A percentile compares a stretch with the other conserved stretches of the same genome.
phyloP scores from a whole-genome alignment of 2,113 vertebrate species.

The Rhinogobius similis region DNA sequence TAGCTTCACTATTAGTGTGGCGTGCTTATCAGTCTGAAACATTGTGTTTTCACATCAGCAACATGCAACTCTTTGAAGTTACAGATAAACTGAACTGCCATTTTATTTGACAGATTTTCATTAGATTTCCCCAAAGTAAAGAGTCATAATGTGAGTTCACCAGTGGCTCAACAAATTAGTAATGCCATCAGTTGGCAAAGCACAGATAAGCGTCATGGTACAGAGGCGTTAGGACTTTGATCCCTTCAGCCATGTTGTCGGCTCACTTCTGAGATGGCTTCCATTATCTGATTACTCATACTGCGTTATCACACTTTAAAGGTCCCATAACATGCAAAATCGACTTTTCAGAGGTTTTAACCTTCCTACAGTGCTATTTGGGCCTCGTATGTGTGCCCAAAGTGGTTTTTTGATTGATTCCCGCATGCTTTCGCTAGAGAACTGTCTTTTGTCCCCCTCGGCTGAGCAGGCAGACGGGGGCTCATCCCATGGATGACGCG shows the following conservation, averaged over 20 bases:
- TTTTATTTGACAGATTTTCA: slow-evolving; percentile 26
- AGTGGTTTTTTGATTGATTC: too few relatives aligned
- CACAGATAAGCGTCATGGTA: slow-evolving; percentile 53
- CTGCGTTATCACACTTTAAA: slow-evolving; percentile 34
- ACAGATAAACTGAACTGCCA: slow-evolving; percentile 32
- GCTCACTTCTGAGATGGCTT: slow-evolving; percentile 43
- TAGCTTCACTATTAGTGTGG: slow-evolving; percentile 30
- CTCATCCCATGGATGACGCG: too few relatives aligned
- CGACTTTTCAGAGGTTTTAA: too few relatives aligned
- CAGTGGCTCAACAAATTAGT: slow-evolving; percentile 73
- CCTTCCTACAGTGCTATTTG: too few relatives aligned
- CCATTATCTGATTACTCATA: slow-evolving; percentile 63
- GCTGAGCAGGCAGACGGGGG: too few relatives aligned
- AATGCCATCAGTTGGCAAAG: slow-evolving; percentile 52
- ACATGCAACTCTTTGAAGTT: slow-evolving; percentile 24
- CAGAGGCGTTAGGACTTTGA: slow-evolving; percentile 46
- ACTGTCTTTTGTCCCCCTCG: too few relatives aligned
- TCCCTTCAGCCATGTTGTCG: slow-evolving; percentile 54
- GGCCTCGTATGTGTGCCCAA: too few relatives aligned
- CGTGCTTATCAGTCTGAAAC: slow-evolving; percentile 11
- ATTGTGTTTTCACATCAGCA: slow-evolving; percentile 7
- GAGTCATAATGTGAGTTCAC: slow-evolving; percentile 40
- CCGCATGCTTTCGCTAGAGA: too few relatives aligned
- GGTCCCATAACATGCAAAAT: too few relatives aligned
- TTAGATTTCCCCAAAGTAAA: slow-evolving; percentile 17